Percentiles rank a stretch among this genome's conserved stretches.
These are phyloP conservation scores for Myxocyprinus asiaticus DNA, from an alignment of 2,113 vertebrate species.

Conservation along the genomic window DNA sequence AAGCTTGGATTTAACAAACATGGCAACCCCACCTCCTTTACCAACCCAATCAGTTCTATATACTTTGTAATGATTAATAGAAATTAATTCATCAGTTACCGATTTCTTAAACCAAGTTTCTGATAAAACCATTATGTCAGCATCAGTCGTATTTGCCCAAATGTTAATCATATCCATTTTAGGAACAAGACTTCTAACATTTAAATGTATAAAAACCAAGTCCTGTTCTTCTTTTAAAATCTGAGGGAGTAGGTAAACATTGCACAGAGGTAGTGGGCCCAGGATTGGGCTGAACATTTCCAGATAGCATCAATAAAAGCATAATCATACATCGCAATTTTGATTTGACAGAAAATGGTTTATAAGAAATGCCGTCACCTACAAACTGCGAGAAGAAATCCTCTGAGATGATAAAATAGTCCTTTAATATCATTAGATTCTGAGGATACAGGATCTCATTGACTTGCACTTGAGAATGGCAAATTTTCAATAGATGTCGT, in stretches of 20 bases:
- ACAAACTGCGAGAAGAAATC: too few relatives aligned
- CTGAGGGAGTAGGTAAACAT: constrained; percentile 19
- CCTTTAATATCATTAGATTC: too few relatives aligned
- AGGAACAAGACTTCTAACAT: neutral
- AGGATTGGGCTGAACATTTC: constrained; percentile 39
- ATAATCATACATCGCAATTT: too few relatives aligned
- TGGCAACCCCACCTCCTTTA: constrained; percentile 38
- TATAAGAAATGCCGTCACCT: neutral
- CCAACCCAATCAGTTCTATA: constrained; percentile 19
- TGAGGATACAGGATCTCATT: too few relatives aligned
- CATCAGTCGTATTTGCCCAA: too few relatives aligned
- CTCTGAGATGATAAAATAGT: too few relatives aligned
- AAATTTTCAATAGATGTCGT: too few relatives aligned
- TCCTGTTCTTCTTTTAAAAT: constrained; percentile 32
- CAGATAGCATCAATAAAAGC: constrained; percentile 33
- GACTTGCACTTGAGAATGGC: too few relatives aligned
- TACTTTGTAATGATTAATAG: constrained; percentile 36
- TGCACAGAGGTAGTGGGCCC: constrained; percentile 3
- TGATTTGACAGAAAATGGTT: too few relatives aligned
- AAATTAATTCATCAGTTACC: constrained; percentile 18
- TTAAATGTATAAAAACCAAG: neutral
- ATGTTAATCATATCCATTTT: neutral
- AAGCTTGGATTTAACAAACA: constrained; percentile 37
- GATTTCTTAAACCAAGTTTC: constrained; percentile 24
- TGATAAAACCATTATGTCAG: too few relatives aligned